Conservation (phyloP, 1,140 invertebrate genomes). For the Phocides pigmalion region DNA sequence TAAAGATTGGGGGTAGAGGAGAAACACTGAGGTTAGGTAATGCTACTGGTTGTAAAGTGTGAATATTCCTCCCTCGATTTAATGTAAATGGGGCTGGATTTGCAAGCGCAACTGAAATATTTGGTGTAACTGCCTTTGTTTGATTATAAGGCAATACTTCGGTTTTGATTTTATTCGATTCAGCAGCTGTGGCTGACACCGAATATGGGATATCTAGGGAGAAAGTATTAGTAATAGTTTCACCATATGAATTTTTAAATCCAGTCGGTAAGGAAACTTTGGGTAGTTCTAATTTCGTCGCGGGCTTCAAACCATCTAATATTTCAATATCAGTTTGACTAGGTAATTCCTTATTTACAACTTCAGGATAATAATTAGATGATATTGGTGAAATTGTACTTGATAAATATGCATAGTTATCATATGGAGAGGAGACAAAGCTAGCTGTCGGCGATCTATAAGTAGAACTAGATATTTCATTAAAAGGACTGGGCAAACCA, state of each 20-base stretch:
- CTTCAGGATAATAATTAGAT: conserved; percentile 37
- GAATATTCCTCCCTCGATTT: conserved; percentile 74
- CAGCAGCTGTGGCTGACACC: conserved; percentile 64
- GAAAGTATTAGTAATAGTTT: conserved; percentile 63
- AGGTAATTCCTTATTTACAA: conserved; percentile 53
- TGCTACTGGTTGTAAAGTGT: conserved; percentile 81
- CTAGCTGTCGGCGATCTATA: conserved; percentile 42
- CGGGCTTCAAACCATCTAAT: conserved; percentile 45
- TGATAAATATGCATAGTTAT: conserved; percentile 39
- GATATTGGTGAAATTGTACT: conserved; percentile 37
- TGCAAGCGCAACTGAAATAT: conserved; percentile 59
- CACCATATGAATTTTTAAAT: conserved; percentile 76
- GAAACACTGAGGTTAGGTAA: conserved; percentile 83
- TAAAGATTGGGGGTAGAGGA: conserved; percentile 84
- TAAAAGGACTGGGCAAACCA: conserved; percentile 40
- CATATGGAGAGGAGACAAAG: conserved; percentile 45
- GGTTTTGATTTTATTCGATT: conserved; percentile 70
- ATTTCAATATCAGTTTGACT: conserved; percentile 52
- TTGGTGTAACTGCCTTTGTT: conserved; percentile 42
- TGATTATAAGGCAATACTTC: conserved; percentile 55
- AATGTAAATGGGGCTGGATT: conserved; percentile 74
- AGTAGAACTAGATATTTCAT: conserved; percentile 37
- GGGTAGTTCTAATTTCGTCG: conserved; percentile 60
- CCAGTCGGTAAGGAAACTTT: conserved; percentile 59
- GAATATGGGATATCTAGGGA: conserved; percentile 62